Evolutionary conservation across 2,888 invertebrate species (phyloP).

Genomic region (Unio pictorum): DNA sequence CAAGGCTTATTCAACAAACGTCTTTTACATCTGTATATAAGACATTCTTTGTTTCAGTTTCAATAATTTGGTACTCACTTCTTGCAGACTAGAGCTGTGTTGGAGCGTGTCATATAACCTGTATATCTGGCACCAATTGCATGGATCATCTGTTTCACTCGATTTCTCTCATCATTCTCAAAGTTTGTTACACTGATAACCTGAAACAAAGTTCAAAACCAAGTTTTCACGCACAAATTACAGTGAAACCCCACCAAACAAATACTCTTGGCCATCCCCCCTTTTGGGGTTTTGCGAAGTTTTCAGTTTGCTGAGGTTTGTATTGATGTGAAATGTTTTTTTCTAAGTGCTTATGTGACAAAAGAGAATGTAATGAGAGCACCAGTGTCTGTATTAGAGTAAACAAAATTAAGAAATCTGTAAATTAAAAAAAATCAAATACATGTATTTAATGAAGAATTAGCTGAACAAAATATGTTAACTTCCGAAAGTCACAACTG

Average conservation of each 20-base stretch:
- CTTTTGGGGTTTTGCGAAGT: not conserved
- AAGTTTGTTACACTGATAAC: conserved; percentile 92
- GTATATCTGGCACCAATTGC: conserved; percentile 89
- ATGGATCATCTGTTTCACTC: conserved; percentile 87
- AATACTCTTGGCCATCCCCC: not conserved
- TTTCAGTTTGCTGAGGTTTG: not conserved
- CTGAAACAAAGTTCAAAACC: conserved; percentile 56
- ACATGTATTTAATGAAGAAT: too few relatives aligned
- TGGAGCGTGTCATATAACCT: conserved; percentile 74
- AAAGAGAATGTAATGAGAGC: too few relatives aligned
- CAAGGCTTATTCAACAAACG: too few relatives aligned
- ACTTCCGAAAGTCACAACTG: too few relatives aligned
- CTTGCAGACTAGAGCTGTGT: conserved; percentile 75
- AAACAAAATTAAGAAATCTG: too few relatives aligned
- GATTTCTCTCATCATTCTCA: conserved; percentile 85
- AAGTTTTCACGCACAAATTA: not conserved
- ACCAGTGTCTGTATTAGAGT: too few relatives aligned
- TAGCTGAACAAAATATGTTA: too few relatives aligned
- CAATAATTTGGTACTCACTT: conserved; percentile 41
- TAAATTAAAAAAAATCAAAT: too few relatives aligned
- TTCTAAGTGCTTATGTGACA: too few relatives aligned
- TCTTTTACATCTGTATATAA: too few relatives aligned
- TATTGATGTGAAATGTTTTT: too few relatives aligned
- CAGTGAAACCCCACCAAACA: not conserved
- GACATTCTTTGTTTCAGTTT: too few relatives aligned